phyloP scores from a whole-genome alignment of 2,797 vertebrate genomes.

The Sardinella longiceps region DNA sequence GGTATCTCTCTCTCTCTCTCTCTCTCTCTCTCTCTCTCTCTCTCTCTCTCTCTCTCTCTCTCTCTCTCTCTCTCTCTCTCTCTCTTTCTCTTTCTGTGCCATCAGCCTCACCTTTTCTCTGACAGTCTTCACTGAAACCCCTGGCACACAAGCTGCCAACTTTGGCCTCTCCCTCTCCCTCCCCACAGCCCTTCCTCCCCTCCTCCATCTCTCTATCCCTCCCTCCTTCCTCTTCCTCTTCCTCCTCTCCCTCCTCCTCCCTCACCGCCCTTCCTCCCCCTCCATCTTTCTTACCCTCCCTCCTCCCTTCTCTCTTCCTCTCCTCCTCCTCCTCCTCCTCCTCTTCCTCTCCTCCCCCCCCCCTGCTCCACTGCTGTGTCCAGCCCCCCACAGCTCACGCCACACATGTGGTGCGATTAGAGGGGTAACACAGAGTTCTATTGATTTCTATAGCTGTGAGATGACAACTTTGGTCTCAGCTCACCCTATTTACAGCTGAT shows the following conservation, averaged over 20 bases:
- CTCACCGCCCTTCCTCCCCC: no score
- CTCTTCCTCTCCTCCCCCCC: slow-evolving; percentile 30
- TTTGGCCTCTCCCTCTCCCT: slow-evolving; percentile 31
- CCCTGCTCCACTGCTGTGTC: slow-evolving; percentile 49
- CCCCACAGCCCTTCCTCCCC: no score
- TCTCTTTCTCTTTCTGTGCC: slow-evolving; percentile 36
- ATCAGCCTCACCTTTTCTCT: slow-evolving; percentile 47
- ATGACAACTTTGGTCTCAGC: slow-evolving; percentile 68
- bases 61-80: not conserved
- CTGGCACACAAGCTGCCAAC: slow-evolving; percentile 54
- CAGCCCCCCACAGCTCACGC: slow-evolving; percentile 50
- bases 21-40: no score
- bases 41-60: no score
- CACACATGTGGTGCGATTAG: slow-evolving; percentile 60
- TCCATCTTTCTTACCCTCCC: no score
- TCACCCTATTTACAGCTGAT: slow-evolving; percentile 65
- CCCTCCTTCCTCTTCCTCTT: no score
- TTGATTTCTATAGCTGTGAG: slow-evolving; percentile 71
- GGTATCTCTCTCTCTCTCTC: not conserved
- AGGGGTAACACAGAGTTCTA: slow-evolving; percentile 57
- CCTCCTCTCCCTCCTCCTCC: no score
- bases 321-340: slow-evolving; percentile 19
- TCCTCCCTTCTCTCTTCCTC: slow-evolving; percentile 30
- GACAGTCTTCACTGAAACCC: slow-evolving; percentile 53
- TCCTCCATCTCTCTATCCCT: no score